Conservation (phyloP, 2,888 invertebrate species). For the Sinelater perroti region DNA sequence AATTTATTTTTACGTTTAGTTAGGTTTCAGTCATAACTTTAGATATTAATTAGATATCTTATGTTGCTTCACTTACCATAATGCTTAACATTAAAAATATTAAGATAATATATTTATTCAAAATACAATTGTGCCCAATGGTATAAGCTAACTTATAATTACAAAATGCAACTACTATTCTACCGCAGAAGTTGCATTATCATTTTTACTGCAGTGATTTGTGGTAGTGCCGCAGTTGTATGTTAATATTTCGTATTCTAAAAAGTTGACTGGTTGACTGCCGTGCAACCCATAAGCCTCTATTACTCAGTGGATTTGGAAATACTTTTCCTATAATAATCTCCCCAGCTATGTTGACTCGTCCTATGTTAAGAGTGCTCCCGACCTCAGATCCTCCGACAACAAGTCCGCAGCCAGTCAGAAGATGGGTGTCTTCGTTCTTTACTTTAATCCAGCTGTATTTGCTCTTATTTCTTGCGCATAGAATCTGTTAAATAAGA, state of each 20-base stretch:
- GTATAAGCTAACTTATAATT: no score
- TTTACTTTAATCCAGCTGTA: constrained; percentile 5
- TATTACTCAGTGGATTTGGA: constrained; percentile 2
- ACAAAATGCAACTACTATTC: no score
- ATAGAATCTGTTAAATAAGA: constrained; percentile 15
- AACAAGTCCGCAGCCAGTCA: constrained; percentile 19
- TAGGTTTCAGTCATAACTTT: no score
- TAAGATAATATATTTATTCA: no score
- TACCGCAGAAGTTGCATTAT: no score
- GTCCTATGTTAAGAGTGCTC: constrained; percentile 10
- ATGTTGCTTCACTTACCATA: no score
- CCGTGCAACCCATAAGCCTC: constrained; percentile 20
- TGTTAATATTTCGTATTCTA: constrained; percentile 22
- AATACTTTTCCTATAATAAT: constrained; percentile 21
- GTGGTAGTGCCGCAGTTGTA: no score
- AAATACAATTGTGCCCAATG: no score
- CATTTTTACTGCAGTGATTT: no score
- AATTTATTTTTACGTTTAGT: no score
- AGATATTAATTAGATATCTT: no score
- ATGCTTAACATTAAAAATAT: no score
- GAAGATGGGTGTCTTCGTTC: constrained; percentile 18
- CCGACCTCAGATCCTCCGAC: constrained; percentile 19
- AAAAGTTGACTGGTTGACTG: not conserved
- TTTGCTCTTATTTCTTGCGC: not conserved
- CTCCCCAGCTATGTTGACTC: constrained; percentile 18